A percentile compares a stretch with the other conserved stretches of the same genome.
These are phyloP conservation scores for Stegophylla sp. DNA, from an alignment of 2,888 invertebrate species.

Conservation along the genomic window DNA sequence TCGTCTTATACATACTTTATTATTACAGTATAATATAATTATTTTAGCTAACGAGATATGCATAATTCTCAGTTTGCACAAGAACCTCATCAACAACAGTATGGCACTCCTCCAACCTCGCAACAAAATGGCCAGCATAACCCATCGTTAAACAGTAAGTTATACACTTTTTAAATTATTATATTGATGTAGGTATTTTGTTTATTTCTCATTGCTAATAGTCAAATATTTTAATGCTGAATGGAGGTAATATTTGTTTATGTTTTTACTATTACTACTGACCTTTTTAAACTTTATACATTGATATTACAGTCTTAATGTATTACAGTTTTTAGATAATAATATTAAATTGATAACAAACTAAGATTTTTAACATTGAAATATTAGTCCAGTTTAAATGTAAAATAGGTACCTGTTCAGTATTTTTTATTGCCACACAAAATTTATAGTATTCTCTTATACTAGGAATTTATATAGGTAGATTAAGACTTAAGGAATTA, in stretches of 20 bases:
- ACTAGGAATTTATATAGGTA: too few relatives aligned
- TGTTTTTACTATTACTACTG: not conserved
- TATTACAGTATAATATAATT: not conserved
- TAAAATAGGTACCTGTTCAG: not conserved
- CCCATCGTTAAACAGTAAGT: slow-evolving; percentile 25
- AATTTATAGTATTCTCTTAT: too few relatives aligned
- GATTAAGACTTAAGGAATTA: too few relatives aligned
- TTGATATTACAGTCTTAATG: not conserved
- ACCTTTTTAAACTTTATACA: not conserved
- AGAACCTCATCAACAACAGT: slow-evolving; percentile 53
- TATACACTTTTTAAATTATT: not conserved
- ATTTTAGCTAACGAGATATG: slow-evolving; percentile 20
- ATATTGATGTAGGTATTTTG: not conserved
- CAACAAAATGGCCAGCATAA: slow-evolving; percentile 42
- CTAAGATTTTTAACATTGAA: not conserved
- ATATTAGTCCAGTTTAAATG: not conserved
- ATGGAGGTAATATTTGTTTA: not conserved
- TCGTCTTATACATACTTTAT: not conserved
- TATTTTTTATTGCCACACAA: too few relatives aligned
- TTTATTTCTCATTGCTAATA: not conserved
- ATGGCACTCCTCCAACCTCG: slow-evolving; percentile 9
- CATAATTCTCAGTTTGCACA: slow-evolving; percentile 52
- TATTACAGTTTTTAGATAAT: not conserved
- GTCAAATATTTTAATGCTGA: not conserved
- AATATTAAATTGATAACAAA: not conserved